A percentile compares a stretch with the other conserved stretches of the same genome.
These are phyloP conservation scores for Oithona nana DNA, from an alignment of 2,888 invertebrate genomes.

Conservation along the genomic window DNA sequence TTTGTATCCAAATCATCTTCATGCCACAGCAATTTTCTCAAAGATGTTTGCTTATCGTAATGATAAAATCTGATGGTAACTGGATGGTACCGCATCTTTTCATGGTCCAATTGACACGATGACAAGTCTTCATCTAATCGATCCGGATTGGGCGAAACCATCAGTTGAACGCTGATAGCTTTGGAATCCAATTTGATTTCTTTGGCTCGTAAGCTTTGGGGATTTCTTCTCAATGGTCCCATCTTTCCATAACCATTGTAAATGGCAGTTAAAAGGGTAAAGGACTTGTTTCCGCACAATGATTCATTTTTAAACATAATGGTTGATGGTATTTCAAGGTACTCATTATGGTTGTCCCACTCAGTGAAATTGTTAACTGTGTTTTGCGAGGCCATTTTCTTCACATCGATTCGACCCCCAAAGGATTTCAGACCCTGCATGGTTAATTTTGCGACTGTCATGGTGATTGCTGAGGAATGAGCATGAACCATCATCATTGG, in stretches of 20 bases:
- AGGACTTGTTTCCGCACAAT: neutral
- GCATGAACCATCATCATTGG: neutral
- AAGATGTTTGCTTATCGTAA: neutral
- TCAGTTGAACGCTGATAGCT: neutral
- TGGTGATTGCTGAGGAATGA: neutral
- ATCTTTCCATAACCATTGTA: constrained; percentile 10
- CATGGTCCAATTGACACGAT: neutral
- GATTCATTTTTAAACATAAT: neutral
- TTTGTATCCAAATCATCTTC: constrained; percentile 10
- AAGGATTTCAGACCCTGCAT: neutral
- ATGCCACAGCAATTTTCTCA: constrained; percentile 14
- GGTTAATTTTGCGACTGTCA: neutral
- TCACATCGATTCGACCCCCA: neutral
- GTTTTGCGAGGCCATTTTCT: neutral
- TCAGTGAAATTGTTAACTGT: neutral
- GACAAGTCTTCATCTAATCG: neutral
- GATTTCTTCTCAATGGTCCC: constrained; percentile 10
- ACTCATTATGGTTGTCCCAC: neutral
- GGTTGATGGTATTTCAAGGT: neutral
- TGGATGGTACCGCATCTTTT: neutral
- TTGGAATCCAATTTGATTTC: constrained; percentile 7
- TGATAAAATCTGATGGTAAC: constrained; percentile 9
- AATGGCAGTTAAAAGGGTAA: neutral
- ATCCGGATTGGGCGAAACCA: neutral
- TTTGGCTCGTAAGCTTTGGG: neutral